Conservation (phyloP, 1,140 invertebrate species). For the Patella vulgata region DNA sequence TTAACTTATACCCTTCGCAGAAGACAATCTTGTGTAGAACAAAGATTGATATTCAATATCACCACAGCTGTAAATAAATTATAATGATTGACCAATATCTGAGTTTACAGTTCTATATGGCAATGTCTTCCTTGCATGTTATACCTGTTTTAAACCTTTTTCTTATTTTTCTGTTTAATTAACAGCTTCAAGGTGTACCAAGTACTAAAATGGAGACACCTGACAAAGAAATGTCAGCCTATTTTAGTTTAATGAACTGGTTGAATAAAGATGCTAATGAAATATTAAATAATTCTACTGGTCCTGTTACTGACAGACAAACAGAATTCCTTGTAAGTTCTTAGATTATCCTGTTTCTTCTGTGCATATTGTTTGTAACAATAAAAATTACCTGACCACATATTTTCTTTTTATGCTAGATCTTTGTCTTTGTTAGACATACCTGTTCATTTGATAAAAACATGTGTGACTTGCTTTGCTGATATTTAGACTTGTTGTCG, state of each 20-base stretch:
- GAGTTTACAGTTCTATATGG: too few species aligned
- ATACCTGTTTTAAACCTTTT: too few species aligned
- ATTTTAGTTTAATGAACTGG: constrained; percentile 83
- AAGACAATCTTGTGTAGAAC: too few species aligned
- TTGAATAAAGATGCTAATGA: constrained; percentile 69
- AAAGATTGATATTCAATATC: too few species aligned
- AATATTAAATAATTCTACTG: constrained; percentile 49
- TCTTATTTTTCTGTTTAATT: too few species aligned
- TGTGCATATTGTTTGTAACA: background rate
- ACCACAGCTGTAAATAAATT: too few species aligned
- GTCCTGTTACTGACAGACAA: constrained; percentile 57
- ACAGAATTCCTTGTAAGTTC: constrained; percentile 61
- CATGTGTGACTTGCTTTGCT: background rate
- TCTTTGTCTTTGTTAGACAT: background rate
- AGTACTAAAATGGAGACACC: constrained; percentile 71
- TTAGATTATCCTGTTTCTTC: background rate
- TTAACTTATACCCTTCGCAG: too few species aligned
- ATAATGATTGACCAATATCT: too few species aligned
- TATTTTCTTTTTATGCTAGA: background rate
- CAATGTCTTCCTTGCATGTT: too few species aligned
- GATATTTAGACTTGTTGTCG: background rate
- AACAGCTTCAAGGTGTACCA: constrained; percentile 23
- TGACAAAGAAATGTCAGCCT: constrained; percentile 81
- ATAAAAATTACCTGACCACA: background rate
- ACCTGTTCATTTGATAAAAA: background rate